Percentiles rank a stretch among this genome's conserved stretches.
phyloP scores from a whole-genome alignment of 1,140 invertebrate genomes.

The Drosophila jambulina region DNA sequence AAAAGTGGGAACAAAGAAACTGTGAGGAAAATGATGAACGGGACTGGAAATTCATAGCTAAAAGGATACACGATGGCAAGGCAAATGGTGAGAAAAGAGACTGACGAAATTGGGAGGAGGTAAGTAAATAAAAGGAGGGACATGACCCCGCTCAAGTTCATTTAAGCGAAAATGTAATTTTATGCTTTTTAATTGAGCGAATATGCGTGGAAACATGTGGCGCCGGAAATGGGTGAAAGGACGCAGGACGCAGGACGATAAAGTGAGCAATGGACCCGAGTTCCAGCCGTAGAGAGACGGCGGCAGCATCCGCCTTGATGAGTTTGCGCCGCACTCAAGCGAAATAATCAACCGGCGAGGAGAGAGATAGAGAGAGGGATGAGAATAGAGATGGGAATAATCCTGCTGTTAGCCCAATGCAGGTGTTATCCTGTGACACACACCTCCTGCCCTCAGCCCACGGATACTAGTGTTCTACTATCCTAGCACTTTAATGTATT shows the following conservation, averaged over 20 bases:
- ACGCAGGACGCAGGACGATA: constrained; percentile 18
- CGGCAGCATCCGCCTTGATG: constrained; percentile 56
- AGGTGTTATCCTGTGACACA: constrained; percentile 30
- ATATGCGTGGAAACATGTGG: constrained; percentile 77
- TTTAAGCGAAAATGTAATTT: constrained; percentile 83
- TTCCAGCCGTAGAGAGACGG: constrained; percentile 16
- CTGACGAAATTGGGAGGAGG: neutral
- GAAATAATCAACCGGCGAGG: constrained; percentile 62
- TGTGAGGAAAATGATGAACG: constrained; percentile 14
- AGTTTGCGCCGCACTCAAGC: constrained; percentile 78
- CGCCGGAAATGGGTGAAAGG: constrained; percentile 26
- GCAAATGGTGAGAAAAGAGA: neutral
- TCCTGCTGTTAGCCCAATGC: constrained; percentile 25
- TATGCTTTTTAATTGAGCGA: constrained; percentile 83
- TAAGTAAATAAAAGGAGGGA: constrained; percentile 7
- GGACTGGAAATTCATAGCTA: constrained; percentile 1
- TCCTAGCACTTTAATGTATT: constrained; percentile 51
- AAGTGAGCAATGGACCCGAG: constrained; percentile 44
- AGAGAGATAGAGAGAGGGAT: constrained; percentile 38
- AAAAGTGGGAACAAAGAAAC: constrained; percentile 8
- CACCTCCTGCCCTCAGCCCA: neutral
- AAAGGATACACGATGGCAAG: constrained; percentile 2
- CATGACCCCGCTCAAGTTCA: constrained; percentile 55
- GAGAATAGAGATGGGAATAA: constrained; percentile 21
- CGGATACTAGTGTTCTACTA: neutral